Evolutionary conservation across 2,888 invertebrate genomes (phyloP).

Genomic region (Urechis unicinctus): DNA sequence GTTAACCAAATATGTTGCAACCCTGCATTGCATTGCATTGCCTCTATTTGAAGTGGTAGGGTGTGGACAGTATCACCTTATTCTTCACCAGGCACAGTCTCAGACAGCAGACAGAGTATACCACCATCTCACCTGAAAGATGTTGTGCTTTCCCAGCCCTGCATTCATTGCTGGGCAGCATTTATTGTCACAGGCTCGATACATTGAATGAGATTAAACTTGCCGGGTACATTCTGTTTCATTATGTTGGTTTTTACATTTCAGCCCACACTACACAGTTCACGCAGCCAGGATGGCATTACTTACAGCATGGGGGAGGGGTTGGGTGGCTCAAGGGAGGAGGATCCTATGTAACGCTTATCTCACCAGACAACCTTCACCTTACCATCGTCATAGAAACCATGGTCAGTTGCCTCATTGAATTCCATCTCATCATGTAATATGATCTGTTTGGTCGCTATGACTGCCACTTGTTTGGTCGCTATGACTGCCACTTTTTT

Average conservation of each 20-base stretch:
- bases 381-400: slow-evolving; percentile 49
- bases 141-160: no score
- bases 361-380: slow-evolving; percentile 36
- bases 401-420: slow-evolving; percentile 34
- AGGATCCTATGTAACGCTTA: slow-evolving; percentile 45
- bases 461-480: not conserved
- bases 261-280: slow-evolving; percentile 49
- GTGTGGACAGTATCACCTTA: no score
- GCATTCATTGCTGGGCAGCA: no score
- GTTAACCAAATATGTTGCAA: not conserved
- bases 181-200: no score
- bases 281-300: slow-evolving; percentile 41
- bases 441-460: not conserved
- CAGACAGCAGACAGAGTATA: no score
- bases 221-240: not conserved
- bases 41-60: no score
- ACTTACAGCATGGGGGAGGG: slow-evolving; percentile 38
- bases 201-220: no score
- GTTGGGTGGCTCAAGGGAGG: slow-evolving; percentile 37
- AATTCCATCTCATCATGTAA: not conserved
- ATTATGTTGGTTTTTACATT: slow-evolving; percentile 5
- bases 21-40: no score
- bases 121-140: no score
- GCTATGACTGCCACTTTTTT: not conserved
- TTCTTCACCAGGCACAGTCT: no score